A percentile compares a stretch with the other conserved stretches of the same genome.
Evolutionary conservation across 30 jellyfish, hydroid and myxozoan genomes (phyloP).

Genomic region (Thelohanellus kitauei): DNA sequence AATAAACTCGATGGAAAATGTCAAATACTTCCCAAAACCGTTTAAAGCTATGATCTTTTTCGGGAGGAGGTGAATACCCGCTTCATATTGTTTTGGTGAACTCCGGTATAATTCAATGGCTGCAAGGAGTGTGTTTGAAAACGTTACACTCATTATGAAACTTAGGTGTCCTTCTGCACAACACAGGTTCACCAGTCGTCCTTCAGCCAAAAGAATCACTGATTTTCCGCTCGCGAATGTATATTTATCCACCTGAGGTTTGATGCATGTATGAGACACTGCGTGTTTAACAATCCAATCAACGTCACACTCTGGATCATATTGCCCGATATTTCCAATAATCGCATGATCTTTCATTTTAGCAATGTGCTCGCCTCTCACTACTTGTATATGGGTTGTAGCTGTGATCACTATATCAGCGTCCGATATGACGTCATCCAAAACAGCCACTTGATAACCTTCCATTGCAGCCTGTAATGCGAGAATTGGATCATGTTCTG

Average conservation of each 20-base stretch:
- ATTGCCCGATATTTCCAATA: conserved; percentile 79
- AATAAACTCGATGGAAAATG: no score
- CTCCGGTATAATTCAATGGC: conserved; percentile 59
- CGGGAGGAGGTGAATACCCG: no score
- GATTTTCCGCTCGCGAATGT: conserved; percentile 50
- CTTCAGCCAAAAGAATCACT: conserved; percentile 52
- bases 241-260: conserved; percentile 37
- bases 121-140: conserved; percentile 64
- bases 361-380: not conserved
- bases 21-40: no score
- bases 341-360: conserved; percentile 60
- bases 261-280: not conserved
- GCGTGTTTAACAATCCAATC: conserved; percentile 32
- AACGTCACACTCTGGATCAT: conserved; percentile 54
- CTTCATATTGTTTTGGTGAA: no score
- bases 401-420: not conserved
- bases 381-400: not conserved
- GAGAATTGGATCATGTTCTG: not conserved
- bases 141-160: conserved; percentile 64
- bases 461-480: not conserved
- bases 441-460: not conserved
- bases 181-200: conserved; percentile 69
- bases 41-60: no score
- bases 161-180: conserved; percentile 94
- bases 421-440: not conserved